phyloP scores from a whole-genome alignment of 2,888 invertebrate genomes.

The Tortrix viridana region DNA sequence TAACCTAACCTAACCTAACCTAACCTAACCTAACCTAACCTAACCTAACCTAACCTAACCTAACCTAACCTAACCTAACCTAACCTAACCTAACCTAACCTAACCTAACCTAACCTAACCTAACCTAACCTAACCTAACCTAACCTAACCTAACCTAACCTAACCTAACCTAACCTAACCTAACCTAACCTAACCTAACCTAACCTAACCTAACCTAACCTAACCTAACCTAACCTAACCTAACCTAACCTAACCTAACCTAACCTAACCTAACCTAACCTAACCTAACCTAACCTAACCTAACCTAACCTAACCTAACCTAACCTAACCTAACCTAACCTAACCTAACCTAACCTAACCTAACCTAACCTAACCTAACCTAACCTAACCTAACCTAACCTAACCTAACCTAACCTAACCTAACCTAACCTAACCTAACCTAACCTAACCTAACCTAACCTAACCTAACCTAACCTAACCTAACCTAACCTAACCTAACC shows the following conservation, averaged over 20 bases:
- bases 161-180: conserved; percentile 37
- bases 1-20: conserved; percentile 32
- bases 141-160: conserved; percentile 38
- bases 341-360: conserved; percentile 38
- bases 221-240: conserved; percentile 39
- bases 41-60: conserved; percentile 38
- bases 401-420: conserved; percentile 38
- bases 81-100: conserved; percentile 40
- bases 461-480: conserved; percentile 43
- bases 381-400: conserved; percentile 37
- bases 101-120: conserved; percentile 38
- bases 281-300: conserved; percentile 38
- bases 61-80: conserved; percentile 39
- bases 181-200: conserved; percentile 36
- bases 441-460: conserved; percentile 45
- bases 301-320: conserved; percentile 39
- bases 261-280: conserved; percentile 37
- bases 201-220: conserved; percentile 39
- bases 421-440: conserved; percentile 40
- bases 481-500: conserved; percentile 40
- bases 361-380: conserved; percentile 40
- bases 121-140: conserved; percentile 39
- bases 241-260: conserved; percentile 36
- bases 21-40: conserved; percentile 31
- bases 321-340: conserved; percentile 38